A percentile compares a stretch with the other conserved stretches of the same genome.
Evolutionary conservation across 2,113 vertebrate genomes (phyloP).

Genomic region (Ammospiza caudacuta): DNA sequence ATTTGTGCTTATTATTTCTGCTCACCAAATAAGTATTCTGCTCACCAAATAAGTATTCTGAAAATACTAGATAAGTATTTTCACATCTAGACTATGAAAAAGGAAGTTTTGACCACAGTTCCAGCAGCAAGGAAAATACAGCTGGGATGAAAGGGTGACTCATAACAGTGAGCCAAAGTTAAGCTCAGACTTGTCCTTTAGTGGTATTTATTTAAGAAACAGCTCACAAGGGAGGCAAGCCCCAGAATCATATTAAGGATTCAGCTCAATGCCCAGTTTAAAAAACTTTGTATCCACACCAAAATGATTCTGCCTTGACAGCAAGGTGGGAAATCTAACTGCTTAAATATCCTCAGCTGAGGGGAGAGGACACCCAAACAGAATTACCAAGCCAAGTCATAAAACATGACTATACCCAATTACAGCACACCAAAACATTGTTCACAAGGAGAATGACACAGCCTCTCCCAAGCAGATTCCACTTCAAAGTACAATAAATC

Average conservation of each 20-base stretch:
- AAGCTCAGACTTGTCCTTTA: neutral
- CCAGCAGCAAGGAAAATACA: neutral
- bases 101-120: neutral
- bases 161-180: neutral
- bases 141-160: neutral
- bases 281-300: neutral
- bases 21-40: neutral
- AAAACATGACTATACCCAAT: neutral
- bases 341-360: neutral
- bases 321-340: neutral
- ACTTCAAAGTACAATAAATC: neutral
- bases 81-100: neutral
- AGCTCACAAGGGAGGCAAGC: neutral
- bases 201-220: neutral
- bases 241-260: neutral
- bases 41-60: neutral
- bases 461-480: neutral
- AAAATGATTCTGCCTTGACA: neutral
- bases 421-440: neutral
- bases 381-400: neutral
- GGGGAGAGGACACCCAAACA: neutral
- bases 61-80: neutral
- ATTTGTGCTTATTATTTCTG: neutral
- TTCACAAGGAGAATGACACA: neutral
- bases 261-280: neutral